Evolutionary conservation across 53 echinoderm and acorn worm species (phyloP).

Genomic region (Arbacia lixula): DNA sequence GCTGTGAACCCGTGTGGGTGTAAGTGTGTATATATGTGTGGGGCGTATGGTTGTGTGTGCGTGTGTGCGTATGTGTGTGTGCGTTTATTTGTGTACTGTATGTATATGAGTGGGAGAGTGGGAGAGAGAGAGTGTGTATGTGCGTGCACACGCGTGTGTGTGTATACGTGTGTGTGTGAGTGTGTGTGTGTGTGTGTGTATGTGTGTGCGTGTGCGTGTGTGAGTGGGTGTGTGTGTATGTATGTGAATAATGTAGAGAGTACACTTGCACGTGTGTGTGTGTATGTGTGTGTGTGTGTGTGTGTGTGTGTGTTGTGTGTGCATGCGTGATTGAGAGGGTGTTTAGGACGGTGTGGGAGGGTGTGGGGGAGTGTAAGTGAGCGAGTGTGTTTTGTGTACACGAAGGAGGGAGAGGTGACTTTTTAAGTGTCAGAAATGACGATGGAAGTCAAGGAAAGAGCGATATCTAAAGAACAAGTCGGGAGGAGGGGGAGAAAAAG

Average conservation of each 20-base stretch:
- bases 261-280: not conserved
- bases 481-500: not conserved
- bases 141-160: too few species aligned
- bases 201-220: too few species aligned
- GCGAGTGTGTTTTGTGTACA: not conserved
- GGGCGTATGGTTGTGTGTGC: not conserved
- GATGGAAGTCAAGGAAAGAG: conserved; percentile 10
- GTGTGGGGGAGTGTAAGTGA: conserved; percentile 3
- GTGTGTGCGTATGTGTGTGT: not conserved
- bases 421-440: conserved; percentile 13
- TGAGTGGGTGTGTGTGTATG: too few species aligned
- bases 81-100: not conserved
- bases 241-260: not conserved
- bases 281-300: too few species aligned
- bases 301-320: too few species aligned
- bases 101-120: conserved; percentile 4
- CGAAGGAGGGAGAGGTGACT: not conserved
- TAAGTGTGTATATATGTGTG: not conserved
- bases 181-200: conserved; percentile 10
- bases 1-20: not conserved
- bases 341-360: conserved; percentile 4
- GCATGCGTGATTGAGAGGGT: too few species aligned
- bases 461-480: not conserved
- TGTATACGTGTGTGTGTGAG: conserved; percentile 14
- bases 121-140: not conserved